Evolutionary conservation across 2,888 invertebrate genomes (phyloP).

Genomic region (Pseudococcus jackbeardsleyi): DNA sequence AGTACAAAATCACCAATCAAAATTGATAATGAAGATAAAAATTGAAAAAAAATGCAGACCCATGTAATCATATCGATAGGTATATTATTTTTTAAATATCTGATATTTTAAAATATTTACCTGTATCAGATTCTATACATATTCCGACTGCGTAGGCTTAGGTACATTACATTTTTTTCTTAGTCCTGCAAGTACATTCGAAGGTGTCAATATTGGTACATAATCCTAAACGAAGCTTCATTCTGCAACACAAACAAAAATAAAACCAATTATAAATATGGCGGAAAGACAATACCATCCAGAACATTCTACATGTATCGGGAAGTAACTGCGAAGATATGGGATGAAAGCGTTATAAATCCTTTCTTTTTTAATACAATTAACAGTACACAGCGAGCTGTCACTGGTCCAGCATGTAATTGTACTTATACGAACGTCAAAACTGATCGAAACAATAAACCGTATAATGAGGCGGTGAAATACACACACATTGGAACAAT

Average conservation of each 20-base stretch:
- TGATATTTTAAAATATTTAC: not conserved
- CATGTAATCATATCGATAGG: not conserved
- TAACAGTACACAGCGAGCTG: constrained; percentile 20
- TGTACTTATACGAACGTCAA: not conserved
- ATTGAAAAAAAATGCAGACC: too few relatives aligned
- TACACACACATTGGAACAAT: not conserved
- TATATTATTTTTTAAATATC: not conserved
- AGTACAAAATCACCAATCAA: too few relatives aligned
- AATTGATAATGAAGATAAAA: too few relatives aligned
- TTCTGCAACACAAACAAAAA: not conserved
- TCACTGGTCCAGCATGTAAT: constrained; percentile 3
- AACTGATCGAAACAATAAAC: constrained; percentile 26
- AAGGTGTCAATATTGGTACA: constrained; percentile 36
- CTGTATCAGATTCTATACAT: constrained; percentile 32
- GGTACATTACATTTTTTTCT: constrained; percentile 22
- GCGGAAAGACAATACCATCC: not conserved
- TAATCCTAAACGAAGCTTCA: constrained; percentile 37
- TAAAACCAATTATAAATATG: not conserved
- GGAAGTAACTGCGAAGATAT: not conserved
- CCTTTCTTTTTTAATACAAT: not conserved
- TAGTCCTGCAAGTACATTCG: constrained; percentile 18
- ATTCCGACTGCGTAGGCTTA: not conserved
- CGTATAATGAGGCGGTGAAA: constrained; percentile 30
- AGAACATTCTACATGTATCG: not conserved
- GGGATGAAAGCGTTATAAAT: constrained; percentile 41